These are phyloP conservation scores for Dugesia japonica DNA, from an alignment of 2,888 invertebrate species.

Conservation along the genomic window DNA sequence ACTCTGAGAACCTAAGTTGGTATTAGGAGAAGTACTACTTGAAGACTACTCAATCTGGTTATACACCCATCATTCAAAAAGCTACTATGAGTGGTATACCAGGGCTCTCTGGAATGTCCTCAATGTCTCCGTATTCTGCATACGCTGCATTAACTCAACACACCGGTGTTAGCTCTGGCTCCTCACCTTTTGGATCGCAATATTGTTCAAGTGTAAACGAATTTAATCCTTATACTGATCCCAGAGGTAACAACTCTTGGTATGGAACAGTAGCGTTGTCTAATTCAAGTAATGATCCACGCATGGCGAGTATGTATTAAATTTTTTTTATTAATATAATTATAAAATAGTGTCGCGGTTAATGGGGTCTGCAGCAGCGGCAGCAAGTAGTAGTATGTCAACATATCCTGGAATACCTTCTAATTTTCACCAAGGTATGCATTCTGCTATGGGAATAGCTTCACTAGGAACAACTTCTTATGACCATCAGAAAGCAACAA, in stretches of 20 bases:
- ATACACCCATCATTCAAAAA: neutral
- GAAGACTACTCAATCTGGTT: neutral
- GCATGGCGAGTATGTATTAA: neutral
- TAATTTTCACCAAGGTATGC: slow-evolving; percentile 3
- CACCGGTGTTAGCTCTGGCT: neutral
- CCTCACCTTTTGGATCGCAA: slow-evolving; percentile 20
- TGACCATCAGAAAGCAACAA: slow-evolving; percentile 20
- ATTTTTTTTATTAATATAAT: neutral
- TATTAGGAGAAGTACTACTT: slow-evolving; percentile 20
- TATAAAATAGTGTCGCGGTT: slow-evolving; percentile 25
- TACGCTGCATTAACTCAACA: slow-evolving; percentile 27
- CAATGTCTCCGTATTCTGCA: slow-evolving; percentile 22
- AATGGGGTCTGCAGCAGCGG: slow-evolving; percentile 28
- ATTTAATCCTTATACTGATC: slow-evolving; percentile 21
- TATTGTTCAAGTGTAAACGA: slow-evolving; percentile 22
- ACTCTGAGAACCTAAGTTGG: slow-evolving; percentile 7
- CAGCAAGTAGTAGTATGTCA: slow-evolving; percentile 22
- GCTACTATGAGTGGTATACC: slow-evolving; percentile 25
- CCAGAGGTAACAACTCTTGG: slow-evolving; percentile 15
- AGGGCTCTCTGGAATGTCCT: slow-evolving; percentile 22
- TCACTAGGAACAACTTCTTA: slow-evolving; percentile 21
- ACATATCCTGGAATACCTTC: neutral
- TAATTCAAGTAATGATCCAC: slow-evolving; percentile 24
- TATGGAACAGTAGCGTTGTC: neutral
- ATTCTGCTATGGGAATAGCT: neutral